Conservation (phyloP, 2,888 invertebrate genomes). For the Agelastica alni region DNA sequence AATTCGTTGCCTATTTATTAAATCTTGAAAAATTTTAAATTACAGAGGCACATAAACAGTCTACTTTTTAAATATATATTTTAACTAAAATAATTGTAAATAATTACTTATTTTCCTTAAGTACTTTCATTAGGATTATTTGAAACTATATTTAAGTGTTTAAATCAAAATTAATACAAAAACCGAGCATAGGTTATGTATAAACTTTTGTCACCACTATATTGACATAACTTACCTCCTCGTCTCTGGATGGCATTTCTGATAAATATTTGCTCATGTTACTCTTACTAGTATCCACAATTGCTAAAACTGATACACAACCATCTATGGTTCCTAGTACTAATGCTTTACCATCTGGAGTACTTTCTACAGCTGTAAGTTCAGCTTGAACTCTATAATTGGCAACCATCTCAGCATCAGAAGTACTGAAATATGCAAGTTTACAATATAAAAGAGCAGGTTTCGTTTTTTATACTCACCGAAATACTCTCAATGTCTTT, state of each 20-base stretch:
- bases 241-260: conserved; percentile 73
- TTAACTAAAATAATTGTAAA: too few species aligned
- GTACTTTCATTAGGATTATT: too few species aligned
- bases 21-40: too few species aligned
- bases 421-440: conserved; percentile 62
- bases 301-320: conserved; percentile 86
- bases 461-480: conserved; percentile 57
- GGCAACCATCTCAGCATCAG: conserved; percentile 89
- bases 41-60: too few species aligned
- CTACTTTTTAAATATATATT: too few species aligned
- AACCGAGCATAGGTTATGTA: conserved; percentile 8
- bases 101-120: too few species aligned
- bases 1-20: too few species aligned
- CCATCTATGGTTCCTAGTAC: conserved; percentile 93
- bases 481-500: conserved; percentile 90
- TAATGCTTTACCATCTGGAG: conserved; percentile 79
- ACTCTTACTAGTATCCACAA: conserved; percentile 69
- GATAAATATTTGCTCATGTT: conserved; percentile 68
- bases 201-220: too few species aligned
- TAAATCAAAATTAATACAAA: too few species aligned
- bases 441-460: not conserved
- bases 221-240: conserved; percentile 57
- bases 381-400: conserved; percentile 92
- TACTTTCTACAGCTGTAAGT: conserved; percentile 83
- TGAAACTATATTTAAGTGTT: too few species aligned